Conservation (phyloP, 2,888 invertebrate species). For the Eupithecia subumbrata region DNA sequence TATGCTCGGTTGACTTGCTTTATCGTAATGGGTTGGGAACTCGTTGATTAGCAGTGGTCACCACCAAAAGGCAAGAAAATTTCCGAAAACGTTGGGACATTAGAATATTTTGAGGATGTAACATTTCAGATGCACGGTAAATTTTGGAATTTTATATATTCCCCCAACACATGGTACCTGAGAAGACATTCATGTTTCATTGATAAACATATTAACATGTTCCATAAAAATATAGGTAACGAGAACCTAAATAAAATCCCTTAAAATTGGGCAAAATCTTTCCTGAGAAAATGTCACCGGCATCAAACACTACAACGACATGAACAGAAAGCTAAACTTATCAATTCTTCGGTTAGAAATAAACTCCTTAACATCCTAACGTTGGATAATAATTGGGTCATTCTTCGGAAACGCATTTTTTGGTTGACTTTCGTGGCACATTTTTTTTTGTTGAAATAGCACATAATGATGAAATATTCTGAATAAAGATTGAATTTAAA, state of each 20-base stretch:
- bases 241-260: no score
- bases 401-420: no score
- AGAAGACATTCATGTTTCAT: not conserved
- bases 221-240: not conserved
- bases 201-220: not conserved
- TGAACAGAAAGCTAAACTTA: not conserved
- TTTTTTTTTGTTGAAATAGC: no score
- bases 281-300: no score
- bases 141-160: no score
- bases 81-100: not conserved
- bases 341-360: not conserved
- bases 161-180: not conserved
- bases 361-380: conserved; percentile 11
- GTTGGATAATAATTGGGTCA: conserved; percentile 18
- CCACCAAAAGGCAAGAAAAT: not conserved
- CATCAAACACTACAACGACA: not conserved
- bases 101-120: not conserved
- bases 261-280: no score
- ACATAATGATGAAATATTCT: no score
- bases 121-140: no score
- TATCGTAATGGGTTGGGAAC: conserved; percentile 1
- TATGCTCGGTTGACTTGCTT: conserved; percentile 8
- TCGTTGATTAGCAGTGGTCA: not conserved
- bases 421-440: no score
- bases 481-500: no score